Evolutionary conservation across 37 sponge, comb jelly and placozoan genomes (phyloP), one percentile per base, ranked within the genome.

Genomic region (Sycon ciliatum): DNA sequence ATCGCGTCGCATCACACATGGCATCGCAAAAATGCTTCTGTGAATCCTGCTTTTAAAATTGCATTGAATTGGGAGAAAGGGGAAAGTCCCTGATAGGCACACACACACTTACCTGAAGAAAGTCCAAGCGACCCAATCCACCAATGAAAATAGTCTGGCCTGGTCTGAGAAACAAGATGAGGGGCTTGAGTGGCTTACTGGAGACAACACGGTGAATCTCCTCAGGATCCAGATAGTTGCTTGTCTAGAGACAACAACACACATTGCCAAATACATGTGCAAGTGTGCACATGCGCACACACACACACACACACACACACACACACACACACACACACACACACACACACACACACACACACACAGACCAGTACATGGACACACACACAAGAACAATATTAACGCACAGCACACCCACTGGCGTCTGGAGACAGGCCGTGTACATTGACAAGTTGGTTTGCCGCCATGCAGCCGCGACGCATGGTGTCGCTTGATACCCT

Each of bases 81-180:
- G n/a, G n/a, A n/a, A n/a, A n/a, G n/a, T n/a, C n/a, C n/a, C n/a
- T n/a, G n/a, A n/a, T n/a, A n/a, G n/a, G n/a, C n/a, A n/a, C n/a
- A n/a, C 11, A 67, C 16, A 6, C 37, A 24, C 79, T 74, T 63
- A 85, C 86, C 24, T 74, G 24, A 1, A 61, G 6, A 36, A 85
- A 89, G 76, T 90, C 91, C 1, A 90, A 75, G 36, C 84, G 76
- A 27, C 78, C 80, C 40, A 90, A 73, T 1, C 91, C 91, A 39
- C 81, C 91, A 9, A 90, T 56, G 31, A 90, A 73, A 28, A 90
- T 0, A 3, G 68, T 71, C 76, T 90, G 87, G 54, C 73, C 81
- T 35, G 87, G 87, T 55, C 82, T 85, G 38, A 90, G 56, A 31
- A 85, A 83, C 36, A 90, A 83, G 36, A 81, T 90, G 0, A 75